Percentiles rank a stretch among this genome's conserved stretches.
Conservation (phyloP, 2,888 invertebrate species). For the Sminthurinus aureus region DNA sequence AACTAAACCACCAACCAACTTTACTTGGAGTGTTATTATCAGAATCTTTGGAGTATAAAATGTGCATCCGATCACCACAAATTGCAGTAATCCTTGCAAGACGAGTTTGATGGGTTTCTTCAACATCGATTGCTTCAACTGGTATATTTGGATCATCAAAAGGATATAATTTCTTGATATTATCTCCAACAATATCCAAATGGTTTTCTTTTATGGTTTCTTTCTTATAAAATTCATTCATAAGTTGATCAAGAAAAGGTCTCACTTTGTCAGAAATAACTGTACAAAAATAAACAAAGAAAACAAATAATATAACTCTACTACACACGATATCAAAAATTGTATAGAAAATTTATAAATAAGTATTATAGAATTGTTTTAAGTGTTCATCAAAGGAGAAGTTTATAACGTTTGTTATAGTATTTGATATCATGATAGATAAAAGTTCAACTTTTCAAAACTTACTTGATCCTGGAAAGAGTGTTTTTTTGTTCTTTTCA, state of each 20-base stretch:
- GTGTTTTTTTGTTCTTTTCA: constrained; percentile 24
- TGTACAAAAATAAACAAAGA: neutral
- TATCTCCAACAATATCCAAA: neutral
- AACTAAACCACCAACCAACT: neutral
- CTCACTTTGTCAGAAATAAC: neutral
- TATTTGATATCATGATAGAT: neutral
- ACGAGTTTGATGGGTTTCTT: neutral
- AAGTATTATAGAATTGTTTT: too few species aligned
- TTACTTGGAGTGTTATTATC: neutral
- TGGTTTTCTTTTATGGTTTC: neutral
- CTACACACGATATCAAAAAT: too few species aligned
- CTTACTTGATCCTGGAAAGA: constrained; percentile 29
- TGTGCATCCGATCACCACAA: constrained; percentile 7
- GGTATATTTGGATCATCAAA: neutral
- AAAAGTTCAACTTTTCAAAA: neutral
- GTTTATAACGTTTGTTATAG: neutral
- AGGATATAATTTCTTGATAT: too few species aligned
- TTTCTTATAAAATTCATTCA: constrained; percentile 19
- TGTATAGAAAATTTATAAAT: too few species aligned
- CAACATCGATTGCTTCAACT: neutral
- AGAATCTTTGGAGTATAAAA: neutral
- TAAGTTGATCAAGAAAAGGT: neutral
- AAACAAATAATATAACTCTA: neutral
- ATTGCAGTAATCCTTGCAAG: neutral
- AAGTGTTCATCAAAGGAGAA: too few species aligned